Conservation (phyloP, 2,888 invertebrate species). For the Scaptodrosophila latifasciaeformis region DNA sequence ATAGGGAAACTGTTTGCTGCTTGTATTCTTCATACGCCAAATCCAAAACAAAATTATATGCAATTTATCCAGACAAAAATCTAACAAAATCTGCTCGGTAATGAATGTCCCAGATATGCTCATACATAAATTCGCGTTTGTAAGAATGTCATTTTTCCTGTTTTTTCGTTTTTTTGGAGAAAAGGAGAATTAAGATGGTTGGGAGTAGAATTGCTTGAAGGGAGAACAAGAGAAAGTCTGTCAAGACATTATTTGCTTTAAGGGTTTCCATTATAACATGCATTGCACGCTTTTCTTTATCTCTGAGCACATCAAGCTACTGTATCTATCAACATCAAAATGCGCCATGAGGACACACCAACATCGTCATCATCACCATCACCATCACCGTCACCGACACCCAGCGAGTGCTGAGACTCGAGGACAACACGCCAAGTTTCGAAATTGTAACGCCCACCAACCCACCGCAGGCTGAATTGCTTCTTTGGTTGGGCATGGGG, state of each 20-base stretch:
- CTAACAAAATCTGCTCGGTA: slow-evolving; percentile 59
- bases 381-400: slow-evolving; percentile 14
- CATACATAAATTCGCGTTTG: slow-evolving; percentile 23
- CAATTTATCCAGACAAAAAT: slow-evolving; percentile 58
- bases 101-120: slow-evolving; percentile 48
- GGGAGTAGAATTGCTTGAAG: too few relatives aligned
- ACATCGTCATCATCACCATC: too few relatives aligned
- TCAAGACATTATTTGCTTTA: slow-evolving; percentile 59
- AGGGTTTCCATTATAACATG: slow-evolving; percentile 68
- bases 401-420: too few relatives aligned
- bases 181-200: too few relatives aligned
- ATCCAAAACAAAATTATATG: slow-evolving; percentile 60
- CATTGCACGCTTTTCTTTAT: slow-evolving; percentile 63
- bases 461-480: too few relatives aligned
- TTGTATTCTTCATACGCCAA: too few relatives aligned
- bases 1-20: too few relatives aligned
- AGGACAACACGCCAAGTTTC: too few relatives aligned
- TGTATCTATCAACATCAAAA: slow-evolving; percentile 61
- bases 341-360: slow-evolving; percentile 23
- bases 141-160: too few relatives aligned
- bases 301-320: slow-evolving; percentile 44
- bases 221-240: neutral
- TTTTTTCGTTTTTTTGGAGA: too few relatives aligned
- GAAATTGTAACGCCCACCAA: too few relatives aligned
- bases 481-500: neutral